phyloP scores from a whole-genome alignment of 2,797 vertebrate genomes.

The Sciaenops ocellatus region DNA sequence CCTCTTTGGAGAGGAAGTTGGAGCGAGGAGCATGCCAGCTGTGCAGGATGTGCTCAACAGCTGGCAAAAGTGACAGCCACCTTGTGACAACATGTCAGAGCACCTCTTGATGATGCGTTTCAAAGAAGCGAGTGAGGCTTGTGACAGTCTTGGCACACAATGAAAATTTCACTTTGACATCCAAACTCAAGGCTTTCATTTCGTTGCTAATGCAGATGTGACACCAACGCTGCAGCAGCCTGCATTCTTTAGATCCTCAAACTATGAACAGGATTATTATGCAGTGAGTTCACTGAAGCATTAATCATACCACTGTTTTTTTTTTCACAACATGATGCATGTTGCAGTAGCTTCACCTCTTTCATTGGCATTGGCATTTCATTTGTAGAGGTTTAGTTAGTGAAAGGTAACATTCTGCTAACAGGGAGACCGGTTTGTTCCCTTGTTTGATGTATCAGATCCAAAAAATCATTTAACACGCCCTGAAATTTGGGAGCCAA shows the following conservation, averaged over 20 bases:
- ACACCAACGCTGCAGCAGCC: constrained; percentile 4
- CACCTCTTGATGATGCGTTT: constrained; percentile 65
- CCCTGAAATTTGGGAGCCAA: background rate
- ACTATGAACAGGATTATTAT: background rate
- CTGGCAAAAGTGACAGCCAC: constrained; percentile 64
- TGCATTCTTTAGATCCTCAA: constrained; percentile 8
- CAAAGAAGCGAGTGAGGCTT: constrained; percentile 56
- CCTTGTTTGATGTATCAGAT: background rate
- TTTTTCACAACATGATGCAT: background rate
- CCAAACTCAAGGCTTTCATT: constrained; percentile 44
- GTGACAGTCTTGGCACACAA: constrained; percentile 56
- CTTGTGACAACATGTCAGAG: constrained; percentile 50
- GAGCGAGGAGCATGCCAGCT: constrained; percentile 65
- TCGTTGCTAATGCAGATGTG: constrained; percentile 53
- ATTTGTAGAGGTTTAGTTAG: background rate
- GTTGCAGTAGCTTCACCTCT: background rate
- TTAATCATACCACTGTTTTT: background rate
- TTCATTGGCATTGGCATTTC: background rate
- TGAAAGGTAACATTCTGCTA: background rate
- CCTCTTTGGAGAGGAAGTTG: constrained; percentile 50
- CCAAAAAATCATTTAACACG: background rate
- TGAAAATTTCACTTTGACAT: constrained; percentile 59
- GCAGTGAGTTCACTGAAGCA: background rate
- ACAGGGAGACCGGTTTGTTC: background rate
- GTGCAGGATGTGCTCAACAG: constrained; percentile 63